Evolutionary conservation across 2,888 invertebrate species (phyloP).

Genomic region (Tolmerus cingulatus): DNA sequence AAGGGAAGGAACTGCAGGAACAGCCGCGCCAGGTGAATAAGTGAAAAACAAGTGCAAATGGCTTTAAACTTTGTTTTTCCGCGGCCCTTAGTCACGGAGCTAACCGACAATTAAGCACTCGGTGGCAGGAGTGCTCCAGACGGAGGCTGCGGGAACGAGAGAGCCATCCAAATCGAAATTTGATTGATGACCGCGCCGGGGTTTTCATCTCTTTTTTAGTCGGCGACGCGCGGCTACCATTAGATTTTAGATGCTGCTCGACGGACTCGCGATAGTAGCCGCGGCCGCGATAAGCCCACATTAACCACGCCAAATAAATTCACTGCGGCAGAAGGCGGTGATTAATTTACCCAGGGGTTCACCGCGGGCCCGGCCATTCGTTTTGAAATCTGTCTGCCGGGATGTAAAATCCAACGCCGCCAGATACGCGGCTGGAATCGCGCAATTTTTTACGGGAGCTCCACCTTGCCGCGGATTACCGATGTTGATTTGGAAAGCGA

Average conservation of each 20-base stretch:
- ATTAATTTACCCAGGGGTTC: slow-evolving; percentile 43
- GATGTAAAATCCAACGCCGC: not conserved
- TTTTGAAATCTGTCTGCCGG: not conserved
- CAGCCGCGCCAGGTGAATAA: slow-evolving; percentile 13
- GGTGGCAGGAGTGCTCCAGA: not conserved
- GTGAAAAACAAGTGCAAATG: slow-evolving; percentile 11
- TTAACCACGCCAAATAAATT: slow-evolving; percentile 1
- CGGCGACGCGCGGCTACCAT: slow-evolving; percentile 10
- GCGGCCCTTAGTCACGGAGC: not conserved
- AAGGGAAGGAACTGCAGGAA: not conserved
- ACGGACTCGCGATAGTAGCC: not conserved
- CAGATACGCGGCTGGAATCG: not conserved
- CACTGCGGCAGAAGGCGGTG: slow-evolving; percentile 44
- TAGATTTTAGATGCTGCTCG: not conserved
- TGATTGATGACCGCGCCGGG: slow-evolving; percentile 45
- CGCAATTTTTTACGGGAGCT: not conserved
- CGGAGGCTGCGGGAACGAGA: not conserved
- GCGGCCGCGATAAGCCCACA: not conserved
- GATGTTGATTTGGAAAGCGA: not conserved
- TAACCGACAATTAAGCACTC: not conserved
- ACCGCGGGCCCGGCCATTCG: slow-evolving; percentile 15
- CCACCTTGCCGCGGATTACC: not conserved
- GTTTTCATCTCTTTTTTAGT: slow-evolving; percentile 44
- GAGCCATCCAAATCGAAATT: slow-evolving; percentile 37
- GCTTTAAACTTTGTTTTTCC: slow-evolving; percentile 11